These are phyloP conservation scores for Hymenopus coronatus DNA, from an alignment of 2,888 invertebrate species.

Conservation along the genomic window DNA sequence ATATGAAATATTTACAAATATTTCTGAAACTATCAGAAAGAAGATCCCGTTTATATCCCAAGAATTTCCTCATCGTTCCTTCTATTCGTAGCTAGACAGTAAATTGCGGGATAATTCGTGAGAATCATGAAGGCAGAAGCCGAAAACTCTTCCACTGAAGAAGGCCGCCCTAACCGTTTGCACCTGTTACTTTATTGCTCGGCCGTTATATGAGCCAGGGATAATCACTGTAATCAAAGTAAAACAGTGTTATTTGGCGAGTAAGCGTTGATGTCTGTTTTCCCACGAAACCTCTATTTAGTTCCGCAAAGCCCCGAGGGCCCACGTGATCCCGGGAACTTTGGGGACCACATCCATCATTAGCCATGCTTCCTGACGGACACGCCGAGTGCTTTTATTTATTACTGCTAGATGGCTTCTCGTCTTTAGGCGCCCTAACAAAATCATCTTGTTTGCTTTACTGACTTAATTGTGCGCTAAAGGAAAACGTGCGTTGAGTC, in stretches of 20 bases:
- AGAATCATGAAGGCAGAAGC: neutral
- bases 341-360: constrained; percentile 1
- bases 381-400: constrained; percentile 6
- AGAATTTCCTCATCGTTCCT: too few species aligned
- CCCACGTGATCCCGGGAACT: neutral
- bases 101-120: too few species aligned
- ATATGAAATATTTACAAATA: too few species aligned
- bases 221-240: constrained; percentile 5
- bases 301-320: neutral
- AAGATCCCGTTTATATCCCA: too few species aligned
- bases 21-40: too few species aligned
- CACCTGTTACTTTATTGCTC: neutral
- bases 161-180: neutral
- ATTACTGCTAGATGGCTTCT: constrained; percentile 1
- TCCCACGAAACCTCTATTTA: neutral
- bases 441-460: constrained; percentile 6
- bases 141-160: neutral
- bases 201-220: neutral
- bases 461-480: constrained; percentile 7
- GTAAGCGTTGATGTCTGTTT: neutral
- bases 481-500: neutral
- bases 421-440: neutral
- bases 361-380: neutral
- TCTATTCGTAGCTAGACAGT: too few species aligned
- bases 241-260: constrained; percentile 2